Conservation (phyloP, 2,888 invertebrate genomes). For the Pterobdella sp. region DNA sequence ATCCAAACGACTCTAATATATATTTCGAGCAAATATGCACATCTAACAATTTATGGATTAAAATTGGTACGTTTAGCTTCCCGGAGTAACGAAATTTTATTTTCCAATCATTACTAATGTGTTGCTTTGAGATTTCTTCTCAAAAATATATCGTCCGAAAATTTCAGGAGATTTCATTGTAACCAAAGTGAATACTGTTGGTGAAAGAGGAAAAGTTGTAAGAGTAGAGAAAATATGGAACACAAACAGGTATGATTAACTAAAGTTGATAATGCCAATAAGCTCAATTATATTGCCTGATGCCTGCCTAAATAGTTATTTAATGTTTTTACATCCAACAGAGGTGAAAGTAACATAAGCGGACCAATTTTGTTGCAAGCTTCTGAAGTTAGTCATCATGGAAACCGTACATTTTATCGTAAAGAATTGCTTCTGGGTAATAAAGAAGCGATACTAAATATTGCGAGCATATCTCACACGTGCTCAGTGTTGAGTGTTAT, state of each 20-base stretch:
- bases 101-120: no score
- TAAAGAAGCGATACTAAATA: conserved; percentile 80
- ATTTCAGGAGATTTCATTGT: conserved; percentile 76
- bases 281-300: background rate
- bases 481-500: conserved; percentile 82
- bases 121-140: no score
- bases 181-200: conserved; percentile 71
- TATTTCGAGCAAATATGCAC: conserved; percentile 90
- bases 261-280: background rate
- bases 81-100: no score
- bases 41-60: conserved; percentile 55
- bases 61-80: conserved; percentile 46
- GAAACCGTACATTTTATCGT: conserved; percentile 66
- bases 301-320: conserved; percentile 7
- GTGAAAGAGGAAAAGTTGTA: conserved; percentile 74
- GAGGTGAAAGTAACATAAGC: conserved; percentile 80
- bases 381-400: conserved; percentile 63
- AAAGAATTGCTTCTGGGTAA: conserved; percentile 85
- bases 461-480: conserved; percentile 74
- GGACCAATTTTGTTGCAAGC: conserved; percentile 88
- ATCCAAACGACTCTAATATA: conserved; percentile 47
- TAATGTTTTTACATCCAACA: conserved; percentile 51
- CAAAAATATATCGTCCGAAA: no score
- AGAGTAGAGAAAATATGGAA: conserved; percentile 92
- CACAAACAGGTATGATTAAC: conserved; percentile 66